phyloP scores from a whole-genome alignment of 2,113 vertebrate genomes.

The Rhinolophus sinicus region DNA sequence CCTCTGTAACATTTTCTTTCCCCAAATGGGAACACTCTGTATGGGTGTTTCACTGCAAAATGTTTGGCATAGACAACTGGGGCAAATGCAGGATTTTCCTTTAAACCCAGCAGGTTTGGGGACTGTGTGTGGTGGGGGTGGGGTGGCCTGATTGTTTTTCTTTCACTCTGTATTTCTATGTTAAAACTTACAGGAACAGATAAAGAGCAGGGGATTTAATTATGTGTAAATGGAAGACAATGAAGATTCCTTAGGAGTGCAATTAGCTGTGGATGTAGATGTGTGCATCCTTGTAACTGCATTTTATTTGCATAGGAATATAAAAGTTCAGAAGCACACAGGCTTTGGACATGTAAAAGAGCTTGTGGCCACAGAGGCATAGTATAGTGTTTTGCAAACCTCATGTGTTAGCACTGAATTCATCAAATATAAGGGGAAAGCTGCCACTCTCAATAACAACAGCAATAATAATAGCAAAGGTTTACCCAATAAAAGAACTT shows the following conservation, averaged over 20 bases:
- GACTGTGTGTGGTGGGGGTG: background rate
- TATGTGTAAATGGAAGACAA: constrained; percentile 49
- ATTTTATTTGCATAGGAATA: constrained; percentile 43
- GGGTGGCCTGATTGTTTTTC: background rate
- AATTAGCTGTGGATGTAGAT: constrained; percentile 53
- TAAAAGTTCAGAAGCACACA: constrained; percentile 37
- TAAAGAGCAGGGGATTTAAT: constrained; percentile 54
- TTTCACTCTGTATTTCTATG: background rate
- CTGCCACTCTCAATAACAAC: background rate
- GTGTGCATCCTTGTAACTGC: background rate
- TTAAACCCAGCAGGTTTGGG: constrained; percentile 18
- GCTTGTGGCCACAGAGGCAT: background rate
- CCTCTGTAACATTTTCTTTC: constrained; percentile 61
- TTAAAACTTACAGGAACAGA: constrained; percentile 50
- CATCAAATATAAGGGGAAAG: background rate
- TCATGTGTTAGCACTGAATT: background rate
- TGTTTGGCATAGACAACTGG: constrained; percentile 9
- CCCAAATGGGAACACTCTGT: constrained; percentile 60
- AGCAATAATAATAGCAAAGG: background rate
- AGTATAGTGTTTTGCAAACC: background rate
- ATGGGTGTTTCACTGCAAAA: constrained; percentile 61
- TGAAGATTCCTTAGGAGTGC: constrained; percentile 37
- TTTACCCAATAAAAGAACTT: background rate
- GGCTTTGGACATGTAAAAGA: background rate
- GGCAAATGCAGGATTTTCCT: constrained; percentile 37